Evolutionary conservation across 2,113 vertebrate genomes (phyloP).

Genomic region (Prunella fulvescens): DNA sequence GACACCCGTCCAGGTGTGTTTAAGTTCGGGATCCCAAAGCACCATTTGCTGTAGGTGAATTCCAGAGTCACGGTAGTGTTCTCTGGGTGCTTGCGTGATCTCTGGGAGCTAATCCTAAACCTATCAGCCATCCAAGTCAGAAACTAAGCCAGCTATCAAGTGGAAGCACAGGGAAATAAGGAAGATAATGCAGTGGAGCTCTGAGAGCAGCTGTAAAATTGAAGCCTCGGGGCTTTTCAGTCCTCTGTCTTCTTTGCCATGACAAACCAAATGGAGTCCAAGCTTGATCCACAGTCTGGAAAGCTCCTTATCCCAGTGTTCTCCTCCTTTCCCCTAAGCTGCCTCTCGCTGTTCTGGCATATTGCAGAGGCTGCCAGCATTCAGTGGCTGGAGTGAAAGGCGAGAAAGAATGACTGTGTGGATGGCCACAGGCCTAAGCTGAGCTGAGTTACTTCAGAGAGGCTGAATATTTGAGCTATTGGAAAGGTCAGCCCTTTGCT

Average conservation of each 20-base stretch:
- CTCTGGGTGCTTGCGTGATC: not conserved
- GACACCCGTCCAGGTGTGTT: accelerated
- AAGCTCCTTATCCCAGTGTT: not conserved
- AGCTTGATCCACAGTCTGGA: not conserved
- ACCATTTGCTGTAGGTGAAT: not conserved
- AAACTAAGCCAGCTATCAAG: not conserved
- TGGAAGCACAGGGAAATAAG: not conserved
- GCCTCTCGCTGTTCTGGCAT: not conserved
- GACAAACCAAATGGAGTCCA: not conserved
- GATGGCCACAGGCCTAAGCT: not conserved
- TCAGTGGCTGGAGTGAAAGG: not conserved
- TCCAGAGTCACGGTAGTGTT: not conserved
- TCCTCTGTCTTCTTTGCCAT: not conserved
- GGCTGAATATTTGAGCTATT: not conserved
- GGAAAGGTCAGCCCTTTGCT: not conserved
- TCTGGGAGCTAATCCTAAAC: not conserved
- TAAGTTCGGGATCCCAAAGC: not conserved
- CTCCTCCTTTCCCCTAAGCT: not conserved
- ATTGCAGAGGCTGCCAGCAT: not conserved
- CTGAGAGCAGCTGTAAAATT: not conserved
- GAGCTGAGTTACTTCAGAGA: not conserved
- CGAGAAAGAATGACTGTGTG: not conserved
- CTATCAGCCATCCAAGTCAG: not conserved
- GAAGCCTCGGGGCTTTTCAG: not conserved
- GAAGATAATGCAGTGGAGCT: not conserved